Base-by-base conservation (phyloP, 2,888 invertebrate genomes). In the Euplexia lucipara region DNA sequence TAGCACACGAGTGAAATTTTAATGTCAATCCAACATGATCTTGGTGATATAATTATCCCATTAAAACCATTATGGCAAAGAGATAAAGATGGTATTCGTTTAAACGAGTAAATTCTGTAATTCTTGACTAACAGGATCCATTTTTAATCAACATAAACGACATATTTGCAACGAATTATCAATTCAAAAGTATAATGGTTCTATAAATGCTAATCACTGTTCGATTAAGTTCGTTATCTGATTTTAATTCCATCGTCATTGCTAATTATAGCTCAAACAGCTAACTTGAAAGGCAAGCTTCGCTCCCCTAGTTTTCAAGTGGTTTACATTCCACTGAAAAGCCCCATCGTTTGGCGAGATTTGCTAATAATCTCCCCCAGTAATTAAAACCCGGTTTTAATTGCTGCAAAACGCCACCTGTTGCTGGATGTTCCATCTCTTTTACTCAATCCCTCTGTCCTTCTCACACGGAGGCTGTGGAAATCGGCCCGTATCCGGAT, bases 311-410 rank as follows among this genome's bases (percentile, higher is more conserved):
- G 77, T 82, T 81, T 82, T 86, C 72, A 86, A 92, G 90, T 88
- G 90, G 91, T 91, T 92, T 89, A 89, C 89, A 91, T 92, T 90
- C 90, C 92, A 84, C 86, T 89, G 87, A 86, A 91, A 92, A 92
- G 88, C 92, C 86, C 83, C 87, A 86, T 87, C 92, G 89, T 90
- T 89, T 84, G 82, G 82, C 79, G 91, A 92, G 91, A 91, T 91
- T 90, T 87, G 93, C 92, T 93, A 93, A 95, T 95, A 93, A 94
- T 91, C 90, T 91, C 95, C 95, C 95, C 93, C 89, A 91, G 93
- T 95, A 95, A 95, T 95, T 95, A 95, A 93, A 94, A 92, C 86
- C 88, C 87, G 84, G 86, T 95, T 95, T 95, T 95, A 95, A 95
- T 95, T 95, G 95, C 92, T 91, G 82, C 84, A 90, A 89, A 91